Conservation (phyloP, 2,888 invertebrate genomes). For the Morpho helenor region DNA sequence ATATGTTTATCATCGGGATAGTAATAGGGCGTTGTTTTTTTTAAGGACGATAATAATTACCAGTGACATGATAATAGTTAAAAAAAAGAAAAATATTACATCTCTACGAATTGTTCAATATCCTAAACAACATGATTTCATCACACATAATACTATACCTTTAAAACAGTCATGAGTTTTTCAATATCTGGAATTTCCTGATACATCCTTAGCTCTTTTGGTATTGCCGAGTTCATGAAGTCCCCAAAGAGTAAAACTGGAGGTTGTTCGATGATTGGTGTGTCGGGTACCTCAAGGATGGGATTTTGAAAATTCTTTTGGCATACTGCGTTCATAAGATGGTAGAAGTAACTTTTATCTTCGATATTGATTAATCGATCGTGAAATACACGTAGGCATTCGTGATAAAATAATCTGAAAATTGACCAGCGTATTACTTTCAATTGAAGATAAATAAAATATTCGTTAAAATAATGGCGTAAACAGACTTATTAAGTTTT, state of each 20-base stretch:
- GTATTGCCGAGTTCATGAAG: conserved; percentile 87
- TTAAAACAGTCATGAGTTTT: conserved; percentile 84
- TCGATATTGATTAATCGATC: conserved; percentile 90
- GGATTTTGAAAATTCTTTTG: conserved; percentile 80
- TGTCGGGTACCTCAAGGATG: conserved; percentile 80
- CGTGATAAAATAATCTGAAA: conserved; percentile 91
- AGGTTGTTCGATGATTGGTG: conserved; percentile 77
- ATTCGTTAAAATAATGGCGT: too few relatives aligned
- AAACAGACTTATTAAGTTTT: too few relatives aligned
- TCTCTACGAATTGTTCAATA: too few relatives aligned
- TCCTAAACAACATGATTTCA: conserved; percentile 9
- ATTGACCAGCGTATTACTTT: neutral
- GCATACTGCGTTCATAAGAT: conserved; percentile 84
- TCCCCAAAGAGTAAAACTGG: conserved; percentile 91
- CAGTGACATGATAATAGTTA: too few relatives aligned
- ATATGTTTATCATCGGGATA: too few relatives aligned
- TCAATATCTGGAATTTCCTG: conserved; percentile 88
- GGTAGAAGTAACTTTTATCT: conserved; percentile 90
- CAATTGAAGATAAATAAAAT: neutral
- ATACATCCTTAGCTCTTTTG: conserved; percentile 86
- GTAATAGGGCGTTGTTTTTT: too few relatives aligned
- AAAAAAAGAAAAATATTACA: too few relatives aligned
- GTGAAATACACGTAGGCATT: conserved; percentile 94
- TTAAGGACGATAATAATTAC: too few relatives aligned
- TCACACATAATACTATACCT: conserved; percentile 57